These are phyloP conservation scores for Clarias laeviceps DNA, from an alignment of 2,797 vertebrate genomes.

Conservation along the genomic window DNA sequence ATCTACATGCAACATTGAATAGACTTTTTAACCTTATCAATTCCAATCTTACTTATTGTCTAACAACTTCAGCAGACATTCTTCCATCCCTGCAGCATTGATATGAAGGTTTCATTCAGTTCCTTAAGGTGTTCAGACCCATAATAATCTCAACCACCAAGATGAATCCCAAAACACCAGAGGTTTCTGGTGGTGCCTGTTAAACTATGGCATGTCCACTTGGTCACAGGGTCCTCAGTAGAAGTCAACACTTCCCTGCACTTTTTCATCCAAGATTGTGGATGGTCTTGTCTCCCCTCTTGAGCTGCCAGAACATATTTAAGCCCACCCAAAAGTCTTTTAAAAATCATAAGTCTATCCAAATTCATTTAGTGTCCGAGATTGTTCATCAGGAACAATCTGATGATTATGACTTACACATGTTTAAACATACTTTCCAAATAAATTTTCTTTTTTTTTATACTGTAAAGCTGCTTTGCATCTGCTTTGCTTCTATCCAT, in stretches of 20 bases:
- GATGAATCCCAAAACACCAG: background rate
- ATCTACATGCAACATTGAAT: background rate
- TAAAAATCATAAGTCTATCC: background rate
- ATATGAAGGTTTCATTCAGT: too few species aligned
- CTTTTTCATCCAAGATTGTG: background rate
- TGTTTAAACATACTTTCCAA: too few species aligned
- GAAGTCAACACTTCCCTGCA: background rate
- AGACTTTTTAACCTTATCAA: background rate
- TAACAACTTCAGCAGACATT: background rate
- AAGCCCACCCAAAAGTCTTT: background rate
- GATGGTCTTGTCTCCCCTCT: background rate
- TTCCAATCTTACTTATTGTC: background rate
- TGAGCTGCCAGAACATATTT: background rate
- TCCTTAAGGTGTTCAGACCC: background rate
- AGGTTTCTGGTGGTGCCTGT: background rate
- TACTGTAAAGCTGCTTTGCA: too few species aligned
- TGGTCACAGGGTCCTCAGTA: background rate
- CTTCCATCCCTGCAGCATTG: background rate
- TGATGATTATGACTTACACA: too few species aligned
- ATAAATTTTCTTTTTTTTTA: too few species aligned
- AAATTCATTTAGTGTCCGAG: background rate
- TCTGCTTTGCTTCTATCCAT: too few species aligned
- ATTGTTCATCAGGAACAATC: background rate
- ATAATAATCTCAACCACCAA: background rate
- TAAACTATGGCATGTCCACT: background rate